These are phyloP conservation scores for Phymanthus crucifer DNA, from an alignment of 92 coral and sea anemone species.

Conservation along the genomic window DNA sequence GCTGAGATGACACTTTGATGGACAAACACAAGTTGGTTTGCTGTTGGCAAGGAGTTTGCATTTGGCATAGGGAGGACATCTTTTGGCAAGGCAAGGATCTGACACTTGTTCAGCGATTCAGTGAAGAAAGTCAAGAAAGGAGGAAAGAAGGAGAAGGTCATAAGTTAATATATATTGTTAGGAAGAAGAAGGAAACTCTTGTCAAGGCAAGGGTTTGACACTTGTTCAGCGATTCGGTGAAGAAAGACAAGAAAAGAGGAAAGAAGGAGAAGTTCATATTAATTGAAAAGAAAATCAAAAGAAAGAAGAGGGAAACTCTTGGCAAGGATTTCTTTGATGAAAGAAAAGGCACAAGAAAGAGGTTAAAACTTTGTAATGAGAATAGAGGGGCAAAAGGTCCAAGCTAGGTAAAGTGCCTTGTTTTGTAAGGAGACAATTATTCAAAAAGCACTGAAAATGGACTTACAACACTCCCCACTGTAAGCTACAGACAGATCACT, in stretches of 20 bases:
- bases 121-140: neutral
- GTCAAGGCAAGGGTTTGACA: slow-evolving; percentile 72
- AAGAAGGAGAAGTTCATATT: neutral
- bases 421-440: neutral
- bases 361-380: too few species aligned
- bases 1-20: slow-evolving; percentile 68
- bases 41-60: slow-evolving; percentile 65
- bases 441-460: neutral
- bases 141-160: neutral
- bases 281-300: neutral
- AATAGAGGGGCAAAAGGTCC: too few species aligned
- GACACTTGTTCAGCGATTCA: too few species aligned
- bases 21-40: slow-evolving; percentile 74
- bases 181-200: slow-evolving; percentile 68
- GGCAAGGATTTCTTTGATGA: too few species aligned
- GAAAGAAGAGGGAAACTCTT: neutral
- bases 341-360: neutral
- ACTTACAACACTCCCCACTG: slow-evolving; percentile 73
- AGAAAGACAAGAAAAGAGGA: neutral
- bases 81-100: slow-evolving; percentile 78
- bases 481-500: slow-evolving; percentile 41
- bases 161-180: neutral
- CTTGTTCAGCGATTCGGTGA: too few species aligned
- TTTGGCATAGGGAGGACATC: slow-evolving; percentile 77
- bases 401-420: too few species aligned